Percentiles rank a stretch among this genome's conserved stretches.
phyloP scores from a whole-genome alignment of 2,888 invertebrate genomes.

The Orthosia gothica region DNA sequence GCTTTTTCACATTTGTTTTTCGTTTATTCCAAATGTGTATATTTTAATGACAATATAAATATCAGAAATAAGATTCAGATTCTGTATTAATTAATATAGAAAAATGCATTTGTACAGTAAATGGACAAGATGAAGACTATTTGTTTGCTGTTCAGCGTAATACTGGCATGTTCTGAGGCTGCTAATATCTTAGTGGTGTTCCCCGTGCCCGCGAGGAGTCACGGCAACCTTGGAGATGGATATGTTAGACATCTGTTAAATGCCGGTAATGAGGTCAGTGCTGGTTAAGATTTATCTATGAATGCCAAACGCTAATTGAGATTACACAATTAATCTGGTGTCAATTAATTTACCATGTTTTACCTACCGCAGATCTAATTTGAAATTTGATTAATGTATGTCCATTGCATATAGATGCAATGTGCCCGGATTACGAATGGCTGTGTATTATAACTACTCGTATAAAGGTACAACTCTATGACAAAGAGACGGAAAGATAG shows the following conservation, averaged over 20 bases:
- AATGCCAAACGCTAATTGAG: background rate
- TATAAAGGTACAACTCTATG: background rate
- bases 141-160: conserved; percentile 33
- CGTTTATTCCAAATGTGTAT: no score
- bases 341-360: no score
- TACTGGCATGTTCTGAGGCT: conserved; percentile 44
- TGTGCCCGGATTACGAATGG: no score
- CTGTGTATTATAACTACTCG: no score
- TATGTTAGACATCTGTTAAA: conserved; percentile 69
- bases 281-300: background rate
- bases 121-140: conserved; percentile 18
- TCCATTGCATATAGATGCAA: no score
- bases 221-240: conserved; percentile 72
- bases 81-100: background rate
- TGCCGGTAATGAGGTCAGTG: conserved; percentile 75
- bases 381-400: no score
- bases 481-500: background rate
- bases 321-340: background rate
- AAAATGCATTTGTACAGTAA: conserved; percentile 9
- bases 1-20: background rate
- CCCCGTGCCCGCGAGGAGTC: conserved; percentile 72
- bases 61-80: background rate
- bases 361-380: no score
- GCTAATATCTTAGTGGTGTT: conserved; percentile 72
- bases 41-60: no score